Evolutionary conservation across 2,888 invertebrate species (phyloP).

Genomic region (Pegoplata infirma): DNA sequence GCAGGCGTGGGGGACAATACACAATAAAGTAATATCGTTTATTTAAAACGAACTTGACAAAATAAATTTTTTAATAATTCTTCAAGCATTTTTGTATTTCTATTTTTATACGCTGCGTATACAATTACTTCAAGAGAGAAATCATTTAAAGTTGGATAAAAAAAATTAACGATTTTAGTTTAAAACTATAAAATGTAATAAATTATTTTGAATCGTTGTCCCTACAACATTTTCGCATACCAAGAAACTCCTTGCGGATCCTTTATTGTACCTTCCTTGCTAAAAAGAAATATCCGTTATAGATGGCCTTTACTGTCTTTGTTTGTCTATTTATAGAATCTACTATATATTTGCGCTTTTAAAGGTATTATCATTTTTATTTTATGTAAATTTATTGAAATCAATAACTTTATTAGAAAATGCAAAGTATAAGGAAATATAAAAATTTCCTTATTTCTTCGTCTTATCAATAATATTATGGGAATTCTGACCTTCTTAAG

Average conservation of each 20-base stretch:
- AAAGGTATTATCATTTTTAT: conserved; percentile 38
- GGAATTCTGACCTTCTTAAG: conserved; percentile 27
- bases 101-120: neutral
- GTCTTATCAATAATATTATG: conserved; percentile 31
- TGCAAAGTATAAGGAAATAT: conserved; percentile 21
- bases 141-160: too few species aligned
- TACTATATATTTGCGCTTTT: neutral
- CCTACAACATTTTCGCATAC: too few species aligned
- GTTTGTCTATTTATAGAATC: neutral
- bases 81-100: neutral
- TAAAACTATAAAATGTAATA: too few species aligned
- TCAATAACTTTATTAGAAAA: conserved; percentile 56
- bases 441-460: conserved; percentile 26
- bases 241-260: too few species aligned
- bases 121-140: too few species aligned
- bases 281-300: too few species aligned
- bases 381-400: conserved; percentile 61
- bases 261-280: too few species aligned
- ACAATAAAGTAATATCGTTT: conserved; percentile 20
- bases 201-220: too few species aligned
- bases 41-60: conserved; percentile 30
- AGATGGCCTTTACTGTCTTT: too few species aligned
- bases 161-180: too few species aligned
- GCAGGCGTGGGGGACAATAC: too few species aligned
- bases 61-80: conserved; percentile 35